phyloP scores from a whole-genome alignment of 2,113 vertebrate genomes.

The Sigmodon hispidus region DNA sequence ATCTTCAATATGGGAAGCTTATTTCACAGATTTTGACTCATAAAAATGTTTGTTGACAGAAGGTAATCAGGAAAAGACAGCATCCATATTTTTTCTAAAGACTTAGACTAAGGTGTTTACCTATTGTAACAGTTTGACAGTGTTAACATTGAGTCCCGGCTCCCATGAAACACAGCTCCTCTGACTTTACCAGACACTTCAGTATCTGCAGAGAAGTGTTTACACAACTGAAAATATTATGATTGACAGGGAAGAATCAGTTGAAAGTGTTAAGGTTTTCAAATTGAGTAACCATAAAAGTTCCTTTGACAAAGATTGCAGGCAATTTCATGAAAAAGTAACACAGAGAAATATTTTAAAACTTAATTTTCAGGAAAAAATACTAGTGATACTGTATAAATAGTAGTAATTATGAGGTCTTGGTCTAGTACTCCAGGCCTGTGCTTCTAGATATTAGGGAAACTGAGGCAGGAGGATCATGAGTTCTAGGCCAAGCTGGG shows the following conservation, averaged over 20 bases:
- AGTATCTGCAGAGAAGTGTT: not conserved
- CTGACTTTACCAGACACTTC: not conserved
- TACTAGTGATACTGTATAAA: not conserved
- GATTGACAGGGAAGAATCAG: not conserved
- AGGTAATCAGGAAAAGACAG: not conserved
- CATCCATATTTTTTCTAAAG: not conserved
- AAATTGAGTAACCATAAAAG: conserved; percentile 1
- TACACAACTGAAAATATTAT: not conserved
- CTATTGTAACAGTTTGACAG: not conserved
- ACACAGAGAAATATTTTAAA: conserved; percentile 31
- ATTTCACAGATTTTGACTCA: not conserved
- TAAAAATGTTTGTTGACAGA: conserved; percentile 13
- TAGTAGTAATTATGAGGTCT: not conserved
- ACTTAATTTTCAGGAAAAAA: conserved; percentile 43
- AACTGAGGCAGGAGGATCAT: not conserved
- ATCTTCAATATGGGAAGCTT: not conserved
- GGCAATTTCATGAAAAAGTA: conserved; percentile 32
- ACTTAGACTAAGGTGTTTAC: not conserved
- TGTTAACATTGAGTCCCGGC: not conserved
- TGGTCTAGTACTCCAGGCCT: not conserved
- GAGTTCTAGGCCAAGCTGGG: not conserved
- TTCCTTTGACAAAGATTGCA: conserved; percentile 9
- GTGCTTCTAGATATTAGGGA: not conserved
- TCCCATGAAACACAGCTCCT: not conserved
- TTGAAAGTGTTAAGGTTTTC: not conserved